Evolutionary conservation across 2,797 vertebrate genomes (phyloP).

Genomic region (Phrynocephalus guinanensis): DNA sequence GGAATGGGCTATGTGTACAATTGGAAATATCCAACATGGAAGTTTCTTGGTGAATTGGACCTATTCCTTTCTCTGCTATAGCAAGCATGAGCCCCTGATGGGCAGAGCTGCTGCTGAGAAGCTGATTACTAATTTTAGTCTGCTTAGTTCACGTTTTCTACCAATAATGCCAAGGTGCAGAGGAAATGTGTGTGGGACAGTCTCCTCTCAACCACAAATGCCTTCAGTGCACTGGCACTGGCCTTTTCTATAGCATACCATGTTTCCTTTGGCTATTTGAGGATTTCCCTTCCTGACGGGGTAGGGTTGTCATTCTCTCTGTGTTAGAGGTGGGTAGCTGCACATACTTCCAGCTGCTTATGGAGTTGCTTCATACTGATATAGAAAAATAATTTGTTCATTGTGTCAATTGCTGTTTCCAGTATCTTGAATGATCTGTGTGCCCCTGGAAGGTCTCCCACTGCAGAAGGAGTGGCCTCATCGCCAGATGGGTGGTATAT

Average conservation of each 20-base stretch:
- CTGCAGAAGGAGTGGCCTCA: not conserved
- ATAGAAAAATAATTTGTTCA: constrained; percentile 33
- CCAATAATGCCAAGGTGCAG: constrained; percentile 40
- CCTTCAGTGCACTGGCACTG: constrained; percentile 42
- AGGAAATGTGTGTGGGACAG: constrained; percentile 11
- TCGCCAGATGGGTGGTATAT: too few species aligned
- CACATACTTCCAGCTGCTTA: not conserved
- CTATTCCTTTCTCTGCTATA: constrained; percentile 34
- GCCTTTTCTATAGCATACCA: constrained; percentile 25
- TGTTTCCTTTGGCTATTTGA: constrained; percentile 47
- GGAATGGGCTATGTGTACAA: not conserved
- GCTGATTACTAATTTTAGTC: constrained; percentile 33
- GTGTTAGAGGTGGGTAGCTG: too few species aligned
- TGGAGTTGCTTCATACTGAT: constrained; percentile 9
- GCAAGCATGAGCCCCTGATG: not conserved
- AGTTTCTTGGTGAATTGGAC: constrained; percentile 3
- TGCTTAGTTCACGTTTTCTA: constrained; percentile 49
- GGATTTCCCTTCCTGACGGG: constrained; percentile 32
- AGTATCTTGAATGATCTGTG: not conserved
- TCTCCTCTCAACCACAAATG: constrained; percentile 48
- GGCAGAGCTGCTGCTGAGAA: constrained; percentile 43
- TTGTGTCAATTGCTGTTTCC: not conserved
- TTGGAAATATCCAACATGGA: not conserved
- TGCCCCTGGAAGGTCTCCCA: not conserved
- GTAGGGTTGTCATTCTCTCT: not conserved